Evolutionary conservation across 2,797 vertebrate species (phyloP), one percentile per base, ranked within the genome.

Genomic region (Mus spretus): DNA sequence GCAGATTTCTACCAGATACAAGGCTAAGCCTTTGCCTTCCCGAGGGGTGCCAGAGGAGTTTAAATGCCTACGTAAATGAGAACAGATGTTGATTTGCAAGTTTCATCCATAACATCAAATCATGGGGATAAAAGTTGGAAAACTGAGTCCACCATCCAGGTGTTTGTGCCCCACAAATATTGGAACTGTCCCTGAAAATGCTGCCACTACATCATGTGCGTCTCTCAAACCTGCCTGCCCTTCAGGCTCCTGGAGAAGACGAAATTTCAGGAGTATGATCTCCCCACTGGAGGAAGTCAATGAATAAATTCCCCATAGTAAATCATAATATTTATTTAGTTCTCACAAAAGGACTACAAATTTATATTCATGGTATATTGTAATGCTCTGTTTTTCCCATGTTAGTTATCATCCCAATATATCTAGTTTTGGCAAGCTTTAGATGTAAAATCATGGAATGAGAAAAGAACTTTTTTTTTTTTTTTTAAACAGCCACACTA

Each of bases 81-180:
- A 96, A 95, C 89, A 93, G 95, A 96, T 95, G 95, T 55, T 93
- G 63, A 97, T 96, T 94, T 95, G 80, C 28, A 94, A 97, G 81
- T 93, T 97, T 84, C 95, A 93, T 95, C 80, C 89, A 87, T 12
- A 79, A 94, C 89, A 95, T 84, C 90, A 95, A 96, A 93, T 94
- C 63, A 81, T 26, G 82, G 83, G 31, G 90, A 96, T 95, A 47
- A 95, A 97, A 90, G 80, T 86, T 53, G 85, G 92, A 95, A 97
- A 97, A 90, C 14, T 34, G 63, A 72, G 26, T 94, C 74, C 88
- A 89, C 95, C 85, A 93, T 80, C 78, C 92, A 95, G 85, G 89
- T 94, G 80, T 90, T 6, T 90, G 81, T 94, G 80, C 81, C 78
- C 90, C 55, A 40, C 44, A 95, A 95, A 79, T 63, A 79, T 26